Percentiles rank a stretch among this genome's conserved stretches.
Conservation (phyloP, 2,888 invertebrate species). For the Geophilus truncorum region DNA sequence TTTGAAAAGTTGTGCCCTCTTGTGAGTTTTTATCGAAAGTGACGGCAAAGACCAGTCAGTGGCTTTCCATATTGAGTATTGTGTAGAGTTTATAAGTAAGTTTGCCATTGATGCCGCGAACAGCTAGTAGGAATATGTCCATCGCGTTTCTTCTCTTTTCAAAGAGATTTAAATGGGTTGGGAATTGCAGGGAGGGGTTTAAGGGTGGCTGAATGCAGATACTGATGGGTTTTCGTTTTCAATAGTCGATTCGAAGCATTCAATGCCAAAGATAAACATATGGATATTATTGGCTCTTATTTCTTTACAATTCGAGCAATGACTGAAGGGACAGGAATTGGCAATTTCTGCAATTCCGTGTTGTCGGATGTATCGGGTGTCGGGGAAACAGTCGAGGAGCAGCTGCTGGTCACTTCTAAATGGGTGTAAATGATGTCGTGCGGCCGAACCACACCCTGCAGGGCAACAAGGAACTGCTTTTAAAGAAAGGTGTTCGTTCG, state of each 20-base stretch:
- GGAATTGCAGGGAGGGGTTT: not conserved
- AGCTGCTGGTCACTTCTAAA: not conserved
- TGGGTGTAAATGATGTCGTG: not conserved
- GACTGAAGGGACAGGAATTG: not conserved
- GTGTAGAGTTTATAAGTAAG: not conserved
- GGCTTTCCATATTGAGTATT: not conserved
- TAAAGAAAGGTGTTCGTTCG: not conserved
- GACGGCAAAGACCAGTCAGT: not conserved
- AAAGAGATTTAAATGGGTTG: constrained; percentile 3
- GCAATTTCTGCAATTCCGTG: not conserved
- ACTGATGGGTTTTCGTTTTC: not conserved
- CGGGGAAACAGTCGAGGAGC: not conserved
- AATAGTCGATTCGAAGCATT: not conserved
- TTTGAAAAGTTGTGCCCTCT: not conserved
- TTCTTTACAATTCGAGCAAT: not conserved
- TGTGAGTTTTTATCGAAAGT: not conserved
- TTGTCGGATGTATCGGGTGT: not conserved
- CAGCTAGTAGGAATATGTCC: not conserved
- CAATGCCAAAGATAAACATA: not conserved
- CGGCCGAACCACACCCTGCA: not conserved
- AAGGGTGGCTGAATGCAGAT: not conserved
- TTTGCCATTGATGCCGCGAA: not conserved
- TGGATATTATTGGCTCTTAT: not conserved
- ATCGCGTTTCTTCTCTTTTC: not conserved
- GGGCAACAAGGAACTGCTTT: not conserved